Conservation (phyloP, 2,888 invertebrate species). For the Coronaproctus castanopsis region DNA sequence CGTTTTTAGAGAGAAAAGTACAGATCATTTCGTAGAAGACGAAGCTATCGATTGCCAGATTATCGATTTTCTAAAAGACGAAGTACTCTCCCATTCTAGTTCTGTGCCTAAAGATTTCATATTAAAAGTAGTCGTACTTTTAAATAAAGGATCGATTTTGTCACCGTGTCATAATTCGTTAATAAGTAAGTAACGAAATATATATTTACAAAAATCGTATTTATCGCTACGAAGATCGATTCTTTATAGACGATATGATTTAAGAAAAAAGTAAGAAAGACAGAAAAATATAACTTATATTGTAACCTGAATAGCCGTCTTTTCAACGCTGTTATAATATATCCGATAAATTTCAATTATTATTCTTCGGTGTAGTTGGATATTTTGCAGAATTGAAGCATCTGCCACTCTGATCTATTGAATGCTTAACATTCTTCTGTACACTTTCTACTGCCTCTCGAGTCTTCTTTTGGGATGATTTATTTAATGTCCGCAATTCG, state of each 20-base stretch:
- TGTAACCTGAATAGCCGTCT: too few species aligned
- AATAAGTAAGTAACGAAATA: constrained; percentile 15
- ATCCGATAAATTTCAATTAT: too few species aligned
- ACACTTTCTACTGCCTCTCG: too few species aligned
- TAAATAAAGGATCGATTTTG: constrained; percentile 71
- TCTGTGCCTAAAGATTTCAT: constrained; percentile 62
- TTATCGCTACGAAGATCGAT: neutral
- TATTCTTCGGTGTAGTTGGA: too few species aligned
- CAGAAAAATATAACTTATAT: too few species aligned
- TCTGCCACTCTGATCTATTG: too few species aligned
- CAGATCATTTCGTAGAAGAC: constrained; percentile 37
- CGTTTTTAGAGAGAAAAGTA: constrained; percentile 28
- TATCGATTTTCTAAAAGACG: constrained; percentile 57
- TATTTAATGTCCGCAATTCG: too few species aligned
- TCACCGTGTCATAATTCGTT: constrained; percentile 31
- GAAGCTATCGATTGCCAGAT: constrained; percentile 68
- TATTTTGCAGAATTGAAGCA: too few species aligned
- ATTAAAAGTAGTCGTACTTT: constrained; percentile 56
- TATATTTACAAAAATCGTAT: too few species aligned
- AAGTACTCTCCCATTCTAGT: constrained; percentile 59
- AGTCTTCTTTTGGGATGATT: too few species aligned
- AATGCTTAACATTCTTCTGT: too few species aligned
- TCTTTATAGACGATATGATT: neutral
- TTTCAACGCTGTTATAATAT: too few species aligned
- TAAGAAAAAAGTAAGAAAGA: neutral